Evolutionary conservation across 2,888 invertebrate species (phyloP).

Genomic region (Cheilosia soror): DNA sequence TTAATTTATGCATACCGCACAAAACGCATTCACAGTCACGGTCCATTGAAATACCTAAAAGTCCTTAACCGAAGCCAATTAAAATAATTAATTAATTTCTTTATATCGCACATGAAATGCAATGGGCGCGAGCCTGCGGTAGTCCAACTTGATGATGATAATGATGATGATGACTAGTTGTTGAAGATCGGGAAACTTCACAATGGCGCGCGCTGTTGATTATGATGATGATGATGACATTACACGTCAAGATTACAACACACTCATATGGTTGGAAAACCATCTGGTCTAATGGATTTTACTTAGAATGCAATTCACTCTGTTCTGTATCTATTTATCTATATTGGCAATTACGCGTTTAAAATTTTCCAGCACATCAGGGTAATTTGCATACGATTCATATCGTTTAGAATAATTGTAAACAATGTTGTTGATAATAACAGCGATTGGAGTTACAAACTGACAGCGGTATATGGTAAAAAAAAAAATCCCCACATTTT

Average conservation of each 20-base stretch:
- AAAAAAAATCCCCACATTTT: neutral
- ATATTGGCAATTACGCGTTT: conserved; percentile 3
- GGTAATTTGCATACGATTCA: conserved; percentile 11
- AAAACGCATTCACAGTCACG: conserved; percentile 46
- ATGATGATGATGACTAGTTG: conserved; percentile 15
- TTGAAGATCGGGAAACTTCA: neutral
- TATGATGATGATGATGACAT: conserved; percentile 65
- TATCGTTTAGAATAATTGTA: neutral
- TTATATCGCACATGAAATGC: conserved; percentile 50
- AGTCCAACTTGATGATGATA: conserved; percentile 13
- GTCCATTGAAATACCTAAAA: conserved; percentile 47
- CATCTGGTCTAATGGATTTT: conserved; percentile 64
- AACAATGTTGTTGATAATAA: neutral
- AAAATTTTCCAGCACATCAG: conserved; percentile 23
- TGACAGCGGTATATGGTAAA: neutral
- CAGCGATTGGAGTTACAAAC: neutral
- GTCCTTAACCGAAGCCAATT: conserved; percentile 53
- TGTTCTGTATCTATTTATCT: conserved; percentile 25
- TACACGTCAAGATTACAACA: conserved; percentile 36
- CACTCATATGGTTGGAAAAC: conserved; percentile 20
- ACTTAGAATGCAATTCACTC: conserved; percentile 44
- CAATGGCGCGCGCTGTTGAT: neutral
- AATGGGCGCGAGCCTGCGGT: neutral
- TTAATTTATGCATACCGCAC: conserved; percentile 69
- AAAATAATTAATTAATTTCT: conserved; percentile 75